Conservation (phyloP, 2,113 vertebrate species). For the Hemicordylus capensis region DNA sequence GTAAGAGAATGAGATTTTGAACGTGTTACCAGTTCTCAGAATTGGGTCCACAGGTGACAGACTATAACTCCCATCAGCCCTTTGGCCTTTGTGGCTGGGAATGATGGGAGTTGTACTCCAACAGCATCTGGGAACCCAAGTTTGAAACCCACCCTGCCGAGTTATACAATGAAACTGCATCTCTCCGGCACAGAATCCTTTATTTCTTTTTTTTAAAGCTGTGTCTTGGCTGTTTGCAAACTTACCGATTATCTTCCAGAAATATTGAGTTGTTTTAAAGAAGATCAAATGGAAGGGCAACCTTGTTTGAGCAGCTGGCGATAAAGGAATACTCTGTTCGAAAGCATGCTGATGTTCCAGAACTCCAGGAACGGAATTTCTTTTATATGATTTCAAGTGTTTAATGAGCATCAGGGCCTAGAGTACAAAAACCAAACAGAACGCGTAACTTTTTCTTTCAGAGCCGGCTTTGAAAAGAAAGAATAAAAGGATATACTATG, state of each 20-base stretch:
- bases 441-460: not conserved
- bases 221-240: slow-evolving; percentile 32
- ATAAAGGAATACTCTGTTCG: slow-evolving; percentile 80
- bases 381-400: slow-evolving; percentile 89
- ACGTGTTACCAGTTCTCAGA: not conserved
- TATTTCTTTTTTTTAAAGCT: not conserved
- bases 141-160: too few species aligned
- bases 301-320: slow-evolving; percentile 79
- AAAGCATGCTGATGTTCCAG: slow-evolving; percentile 86
- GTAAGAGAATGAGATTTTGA: slow-evolving; percentile 15
- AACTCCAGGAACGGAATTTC: slow-evolving; percentile 84
- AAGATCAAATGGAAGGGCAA: slow-evolving; percentile 93
- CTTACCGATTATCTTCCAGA: slow-evolving; percentile 94
- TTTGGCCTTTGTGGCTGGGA: too few species aligned
- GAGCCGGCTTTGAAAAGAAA: not conserved
- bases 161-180: not conserved
- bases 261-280: slow-evolving; percentile 84
- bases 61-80: too few species aligned
- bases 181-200: not conserved
- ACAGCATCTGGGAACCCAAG: too few species aligned
- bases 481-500: fast-evolving
- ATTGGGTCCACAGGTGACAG: too few species aligned
- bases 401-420: slow-evolving; percentile 91
- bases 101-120: too few species aligned
- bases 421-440: not conserved